These are phyloP conservation scores for Callosobruchus maculatus DNA, from an alignment of 2,888 invertebrate species.

Conservation along the genomic window DNA sequence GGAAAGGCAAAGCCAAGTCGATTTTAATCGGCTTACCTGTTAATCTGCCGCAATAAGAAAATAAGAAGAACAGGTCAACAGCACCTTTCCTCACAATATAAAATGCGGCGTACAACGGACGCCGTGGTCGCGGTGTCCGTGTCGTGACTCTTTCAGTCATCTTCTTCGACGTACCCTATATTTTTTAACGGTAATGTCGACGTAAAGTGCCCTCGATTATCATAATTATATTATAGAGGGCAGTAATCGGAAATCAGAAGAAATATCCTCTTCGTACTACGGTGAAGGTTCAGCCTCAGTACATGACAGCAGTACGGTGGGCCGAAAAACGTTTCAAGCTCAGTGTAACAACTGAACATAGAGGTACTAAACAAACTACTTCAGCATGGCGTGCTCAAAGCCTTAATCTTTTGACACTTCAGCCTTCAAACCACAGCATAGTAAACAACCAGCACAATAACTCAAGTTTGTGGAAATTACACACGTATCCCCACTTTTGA, in stretches of 20 bases:
- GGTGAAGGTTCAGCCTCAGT: neutral
- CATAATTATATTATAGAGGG: neutral
- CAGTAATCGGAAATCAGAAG: neutral
- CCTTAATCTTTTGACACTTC: too few relatives aligned
- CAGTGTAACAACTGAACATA: too few relatives aligned
- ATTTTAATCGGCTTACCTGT: constrained; percentile 48
- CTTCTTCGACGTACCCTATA: constrained; percentile 24
- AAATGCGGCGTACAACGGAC: too few relatives aligned
- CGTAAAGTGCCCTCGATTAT: neutral
- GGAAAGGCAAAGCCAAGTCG: constrained; percentile 20
- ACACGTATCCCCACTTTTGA: too few relatives aligned
- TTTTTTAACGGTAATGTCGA: constrained; percentile 19
- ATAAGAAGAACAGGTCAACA: constrained; percentile 42
- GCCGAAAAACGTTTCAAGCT: too few relatives aligned
- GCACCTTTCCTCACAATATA: constrained; percentile 27
- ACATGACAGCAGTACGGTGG: too few relatives aligned
- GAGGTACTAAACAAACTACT: too few relatives aligned
- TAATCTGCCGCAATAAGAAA: constrained; percentile 41
- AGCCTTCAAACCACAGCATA: too few relatives aligned
- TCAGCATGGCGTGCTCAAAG: too few relatives aligned
- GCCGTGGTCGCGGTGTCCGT: constrained; percentile 7
- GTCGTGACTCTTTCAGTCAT: constrained; percentile 37
- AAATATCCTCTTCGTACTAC: neutral
- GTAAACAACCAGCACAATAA: too few relatives aligned
- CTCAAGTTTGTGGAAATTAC: too few relatives aligned